Percentiles rank a stretch among this genome's conserved stretches.
Conservation (phyloP, 2,113 vertebrate species). For the Paedocypris sp. region DNA sequence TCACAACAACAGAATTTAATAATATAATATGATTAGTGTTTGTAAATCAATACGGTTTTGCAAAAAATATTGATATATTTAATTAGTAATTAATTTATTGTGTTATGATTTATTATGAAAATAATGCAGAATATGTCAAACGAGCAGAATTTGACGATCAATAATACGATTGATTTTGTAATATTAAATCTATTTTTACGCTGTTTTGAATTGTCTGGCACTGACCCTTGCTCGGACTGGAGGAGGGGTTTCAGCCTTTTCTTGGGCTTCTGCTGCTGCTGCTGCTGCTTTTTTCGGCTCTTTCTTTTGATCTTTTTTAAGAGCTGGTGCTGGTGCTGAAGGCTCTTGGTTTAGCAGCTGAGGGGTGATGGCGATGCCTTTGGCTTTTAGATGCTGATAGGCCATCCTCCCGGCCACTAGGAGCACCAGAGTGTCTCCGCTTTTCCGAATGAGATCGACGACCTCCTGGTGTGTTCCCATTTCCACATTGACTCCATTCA, state of each 20-base stretch:
- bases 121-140: too few species aligned
- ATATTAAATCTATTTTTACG: too few species aligned
- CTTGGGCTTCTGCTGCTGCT: neutral
- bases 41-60: too few species aligned
- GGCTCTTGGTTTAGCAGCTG: conserved; percentile 39
- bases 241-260: conserved; percentile 20
- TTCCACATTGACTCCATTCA: conserved; percentile 72
- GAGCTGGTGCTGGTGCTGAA: neutral
- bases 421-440: conserved; percentile 61
- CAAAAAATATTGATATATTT: too few species aligned
- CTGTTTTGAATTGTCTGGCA: too few species aligned
- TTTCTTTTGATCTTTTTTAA: neutral
- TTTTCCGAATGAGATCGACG: conserved; percentile 64
- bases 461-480: conserved; percentile 65
- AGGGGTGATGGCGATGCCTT: conserved; percentile 61
- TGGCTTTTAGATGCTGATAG: conserved; percentile 64
- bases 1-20: too few species aligned
- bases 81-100: too few species aligned
- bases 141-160: too few species aligned
- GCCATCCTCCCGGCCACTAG: conserved; percentile 65
- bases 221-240: conserved; percentile 51
- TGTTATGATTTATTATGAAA: too few species aligned
- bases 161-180: too few species aligned
- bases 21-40: too few species aligned
- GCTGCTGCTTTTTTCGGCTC: neutral